Conservation (phyloP, 2,888 invertebrate species). For the Melinaea menophilus region DNA sequence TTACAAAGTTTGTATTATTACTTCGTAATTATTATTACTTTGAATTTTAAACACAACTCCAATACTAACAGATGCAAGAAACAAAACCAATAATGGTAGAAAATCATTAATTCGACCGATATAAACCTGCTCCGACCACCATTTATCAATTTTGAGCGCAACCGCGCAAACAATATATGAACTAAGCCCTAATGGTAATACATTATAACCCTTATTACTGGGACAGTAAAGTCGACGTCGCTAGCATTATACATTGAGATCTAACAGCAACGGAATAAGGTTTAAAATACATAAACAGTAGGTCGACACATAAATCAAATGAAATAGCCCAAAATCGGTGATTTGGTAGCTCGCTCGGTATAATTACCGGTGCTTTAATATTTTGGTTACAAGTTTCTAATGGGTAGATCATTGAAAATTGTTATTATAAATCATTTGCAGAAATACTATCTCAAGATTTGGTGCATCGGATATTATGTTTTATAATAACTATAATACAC, state of each 20-base stretch:
- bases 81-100: constrained; percentile 18
- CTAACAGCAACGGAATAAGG: neutral
- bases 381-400: constrained; percentile 20
- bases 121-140: constrained; percentile 24
- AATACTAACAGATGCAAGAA: constrained; percentile 5
- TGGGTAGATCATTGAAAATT: constrained; percentile 5
- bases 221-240: too few relatives aligned
- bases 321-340: constrained; percentile 56
- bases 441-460: neutral
- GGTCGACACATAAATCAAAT: constrained; percentile 56
- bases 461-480: too few relatives aligned
- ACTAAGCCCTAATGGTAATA: neutral
- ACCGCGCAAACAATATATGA: constrained; percentile 2
- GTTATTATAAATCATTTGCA: neutral
- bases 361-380: constrained; percentile 30
- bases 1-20: constrained; percentile 8
- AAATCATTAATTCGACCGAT: constrained; percentile 18
- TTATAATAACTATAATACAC: too few relatives aligned
- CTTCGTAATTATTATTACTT: neutral
- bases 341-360: constrained; percentile 41
- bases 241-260: too few relatives aligned
- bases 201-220: constrained; percentile 6
- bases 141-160: constrained; percentile 31
- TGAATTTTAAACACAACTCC: constrained; percentile 2
- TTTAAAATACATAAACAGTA: constrained; percentile 17